phyloP scores from a whole-genome alignment of 2,888 invertebrate genomes.

The Monoplex corrugatus region DNA sequence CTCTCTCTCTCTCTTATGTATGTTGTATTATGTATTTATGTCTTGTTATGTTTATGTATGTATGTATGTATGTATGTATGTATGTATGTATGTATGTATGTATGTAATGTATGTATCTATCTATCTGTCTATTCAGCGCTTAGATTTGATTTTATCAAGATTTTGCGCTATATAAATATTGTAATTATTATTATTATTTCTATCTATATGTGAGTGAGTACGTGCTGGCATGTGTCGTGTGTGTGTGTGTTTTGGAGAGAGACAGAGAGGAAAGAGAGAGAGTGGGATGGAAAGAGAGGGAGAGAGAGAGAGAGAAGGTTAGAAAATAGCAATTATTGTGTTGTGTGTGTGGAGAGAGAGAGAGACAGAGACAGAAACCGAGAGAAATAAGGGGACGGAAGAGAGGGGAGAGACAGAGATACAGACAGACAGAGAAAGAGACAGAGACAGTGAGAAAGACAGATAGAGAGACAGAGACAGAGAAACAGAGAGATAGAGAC shows the following conservation, averaged over 20 bases:
- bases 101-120: not conserved
- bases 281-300: not conserved
- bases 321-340: not conserved
- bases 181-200: no score
- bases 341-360: not conserved
- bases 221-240: no score
- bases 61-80: not conserved
- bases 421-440: no score
- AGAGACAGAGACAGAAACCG: not conserved
- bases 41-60: not conserved
- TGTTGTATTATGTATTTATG: not conserved
- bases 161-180: no score
- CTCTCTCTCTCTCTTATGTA: not conserved
- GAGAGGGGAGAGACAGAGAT: no score
- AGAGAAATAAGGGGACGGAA: no score
- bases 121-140: not conserved
- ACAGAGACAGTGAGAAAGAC: no score
- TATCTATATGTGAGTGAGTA: no score
- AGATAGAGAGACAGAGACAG: no score
- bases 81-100: slow-evolving; percentile 15
- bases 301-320: not conserved
- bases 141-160: no score
- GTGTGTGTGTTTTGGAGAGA: not conserved
- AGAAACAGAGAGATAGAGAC: no score
- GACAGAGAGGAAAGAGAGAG: not conserved